These are phyloP conservation scores for Ceratoteleas bidentatus DNA, from an alignment of 1,140 invertebrate genomes.

Conservation along the genomic window DNA sequence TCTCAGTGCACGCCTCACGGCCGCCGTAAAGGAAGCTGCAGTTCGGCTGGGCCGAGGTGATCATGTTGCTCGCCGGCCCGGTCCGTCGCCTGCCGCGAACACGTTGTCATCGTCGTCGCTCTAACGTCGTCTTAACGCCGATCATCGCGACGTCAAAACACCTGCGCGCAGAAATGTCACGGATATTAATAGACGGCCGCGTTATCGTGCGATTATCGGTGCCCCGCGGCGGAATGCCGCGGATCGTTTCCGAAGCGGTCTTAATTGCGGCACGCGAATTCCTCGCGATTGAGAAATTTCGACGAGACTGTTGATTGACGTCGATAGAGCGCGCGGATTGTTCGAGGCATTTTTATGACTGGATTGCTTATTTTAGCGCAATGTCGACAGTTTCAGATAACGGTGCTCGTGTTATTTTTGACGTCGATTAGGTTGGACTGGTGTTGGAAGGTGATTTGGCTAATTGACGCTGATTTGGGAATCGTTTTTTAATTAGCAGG, in stretches of 20 bases:
- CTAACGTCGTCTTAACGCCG: constrained; percentile 26
- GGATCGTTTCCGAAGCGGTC: too few species aligned
- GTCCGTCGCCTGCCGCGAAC: constrained; percentile 1
- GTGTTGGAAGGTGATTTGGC: too few species aligned
- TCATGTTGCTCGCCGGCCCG: constrained; percentile 61
- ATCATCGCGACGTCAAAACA: constrained; percentile 19
- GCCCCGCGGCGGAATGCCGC: background rate
- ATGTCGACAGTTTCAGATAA: too few species aligned
- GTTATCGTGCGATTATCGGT: background rate
- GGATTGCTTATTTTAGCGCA: too few species aligned
- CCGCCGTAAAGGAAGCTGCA: constrained; percentile 74
- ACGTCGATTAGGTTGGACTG: too few species aligned
- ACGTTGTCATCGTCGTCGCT: constrained; percentile 30
- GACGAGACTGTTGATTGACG: too few species aligned
- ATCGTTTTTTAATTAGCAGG: too few species aligned
- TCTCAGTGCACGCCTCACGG: constrained; percentile 32
- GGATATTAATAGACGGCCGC: constrained; percentile 31
- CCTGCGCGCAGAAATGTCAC: constrained; percentile 42
- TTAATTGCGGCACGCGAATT: background rate
- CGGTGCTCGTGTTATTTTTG: too few species aligned
- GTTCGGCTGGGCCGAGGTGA: constrained; percentile 68
- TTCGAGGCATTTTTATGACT: too few species aligned
- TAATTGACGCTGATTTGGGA: too few species aligned
- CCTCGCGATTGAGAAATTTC: background rate
- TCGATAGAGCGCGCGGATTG: too few species aligned